Percentiles rank a stretch among this genome's conserved stretches.
Evolutionary conservation across 2,797 vertebrate genomes (phyloP).

Genomic region (Anabacerthia variegaticeps): DNA sequence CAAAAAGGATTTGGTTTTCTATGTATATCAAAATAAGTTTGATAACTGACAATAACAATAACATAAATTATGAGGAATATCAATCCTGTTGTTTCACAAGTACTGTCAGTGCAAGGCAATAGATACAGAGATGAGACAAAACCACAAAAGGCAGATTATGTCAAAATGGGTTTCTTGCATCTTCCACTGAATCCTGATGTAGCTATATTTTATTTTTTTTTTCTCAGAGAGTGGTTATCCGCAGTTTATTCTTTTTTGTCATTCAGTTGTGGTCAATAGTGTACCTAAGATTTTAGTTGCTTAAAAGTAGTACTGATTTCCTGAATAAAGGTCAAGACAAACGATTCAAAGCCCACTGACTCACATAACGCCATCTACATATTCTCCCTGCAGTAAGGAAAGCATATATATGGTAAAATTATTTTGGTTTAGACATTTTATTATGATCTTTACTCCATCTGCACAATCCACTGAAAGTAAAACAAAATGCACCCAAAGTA

Average conservation of each 20-base stretch:
- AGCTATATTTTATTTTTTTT: rapidly evolving
- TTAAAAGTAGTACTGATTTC: neutral
- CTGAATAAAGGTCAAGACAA: neutral
- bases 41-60: neutral
- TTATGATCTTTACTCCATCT: neutral
- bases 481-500: neutral
- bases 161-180: neutral
- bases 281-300: neutral
- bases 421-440: neutral
- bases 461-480: neutral
- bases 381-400: neutral
- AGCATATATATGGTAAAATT: neutral
- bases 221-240: neutral
- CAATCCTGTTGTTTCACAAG: neutral
- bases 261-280: neutral
- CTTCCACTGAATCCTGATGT: neutral
- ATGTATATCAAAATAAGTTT: neutral
- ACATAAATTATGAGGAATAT: neutral
- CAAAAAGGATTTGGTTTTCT: neutral
- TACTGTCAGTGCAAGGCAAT: neutral
- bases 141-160: neutral
- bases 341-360: neutral
- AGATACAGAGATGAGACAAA: neutral
- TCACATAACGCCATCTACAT: neutral
- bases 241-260: neutral